phyloP scores from a whole-genome alignment of 2,888 invertebrate species.

The Pandemis cinnamomeana region DNA sequence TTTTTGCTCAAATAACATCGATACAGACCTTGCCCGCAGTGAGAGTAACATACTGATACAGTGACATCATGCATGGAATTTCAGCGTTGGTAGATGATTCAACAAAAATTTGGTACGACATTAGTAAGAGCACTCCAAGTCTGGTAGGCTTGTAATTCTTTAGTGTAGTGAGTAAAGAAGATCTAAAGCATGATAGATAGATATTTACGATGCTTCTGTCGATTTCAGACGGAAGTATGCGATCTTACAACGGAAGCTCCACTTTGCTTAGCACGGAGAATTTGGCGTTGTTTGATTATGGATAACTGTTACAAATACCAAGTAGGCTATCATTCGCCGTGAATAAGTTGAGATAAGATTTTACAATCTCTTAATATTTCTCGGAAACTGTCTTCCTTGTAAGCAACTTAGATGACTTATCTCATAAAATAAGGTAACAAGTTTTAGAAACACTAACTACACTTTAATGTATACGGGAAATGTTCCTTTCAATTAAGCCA shows the following conservation, averaged over 20 bases:
- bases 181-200: too few species aligned
- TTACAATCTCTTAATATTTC: background rate
- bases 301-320: background rate
- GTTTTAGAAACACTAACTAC: background rate
- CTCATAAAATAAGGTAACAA: background rate
- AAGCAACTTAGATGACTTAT: background rate
- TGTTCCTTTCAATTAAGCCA: slow-evolving; percentile 8
- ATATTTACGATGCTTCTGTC: background rate
- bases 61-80: background rate
- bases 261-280: background rate
- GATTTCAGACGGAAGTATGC: background rate
- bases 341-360: slow-evolving; percentile 4
- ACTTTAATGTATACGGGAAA: background rate
- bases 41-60: slow-evolving; percentile 26
- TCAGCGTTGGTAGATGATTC: background rate
- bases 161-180: too few species aligned
- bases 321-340: background rate
- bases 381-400: background rate
- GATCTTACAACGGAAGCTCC: background rate
- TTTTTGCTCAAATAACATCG: slow-evolving; percentile 34
- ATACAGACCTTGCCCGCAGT: slow-evolving; percentile 23
- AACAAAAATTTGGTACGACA: background rate
- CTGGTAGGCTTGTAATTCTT: too few species aligned
- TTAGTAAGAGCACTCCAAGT: too few species aligned
- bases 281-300: background rate